Percentiles rank a stretch among this genome's conserved stretches.
Evolutionary conservation across 2,113 vertebrate genomes (phyloP).

Genomic region (Calidris pugnax): DNA sequence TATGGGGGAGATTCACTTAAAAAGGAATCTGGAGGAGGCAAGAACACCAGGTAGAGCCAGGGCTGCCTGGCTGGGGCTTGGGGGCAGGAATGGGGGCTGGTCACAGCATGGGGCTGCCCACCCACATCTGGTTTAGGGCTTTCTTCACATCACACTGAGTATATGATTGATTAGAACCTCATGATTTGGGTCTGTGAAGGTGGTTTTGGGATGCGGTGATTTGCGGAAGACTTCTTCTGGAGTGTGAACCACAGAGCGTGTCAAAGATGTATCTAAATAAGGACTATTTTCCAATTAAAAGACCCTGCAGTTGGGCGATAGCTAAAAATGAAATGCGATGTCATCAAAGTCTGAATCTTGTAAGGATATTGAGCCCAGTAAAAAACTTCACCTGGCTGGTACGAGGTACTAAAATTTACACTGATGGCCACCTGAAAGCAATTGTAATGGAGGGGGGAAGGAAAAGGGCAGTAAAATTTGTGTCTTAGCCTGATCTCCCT

Average conservation of each 20-base stretch:
- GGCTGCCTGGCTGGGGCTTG: neutral
- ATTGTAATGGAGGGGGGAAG: neutral
- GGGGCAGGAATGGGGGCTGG: neutral
- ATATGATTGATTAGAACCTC: neutral
- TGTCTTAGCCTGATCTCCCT: neutral
- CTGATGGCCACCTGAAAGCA: neutral
- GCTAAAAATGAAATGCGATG: neutral
- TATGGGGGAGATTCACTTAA: neutral
- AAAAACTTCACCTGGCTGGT: neutral
- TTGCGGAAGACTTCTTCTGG: neutral
- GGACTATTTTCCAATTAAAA: neutral
- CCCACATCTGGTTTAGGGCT: neutral
- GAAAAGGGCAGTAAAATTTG: neutral
- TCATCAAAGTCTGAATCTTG: neutral
- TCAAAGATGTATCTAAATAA: neutral
- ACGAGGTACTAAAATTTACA: neutral
- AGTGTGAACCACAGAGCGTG: neutral
- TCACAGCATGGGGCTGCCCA: neutral
- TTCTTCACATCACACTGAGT: neutral
- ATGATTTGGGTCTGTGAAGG: fast-evolving
- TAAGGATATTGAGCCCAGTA: neutral
- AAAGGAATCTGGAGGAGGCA: neutral
- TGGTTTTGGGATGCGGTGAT: neutral
- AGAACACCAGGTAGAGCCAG: fast-evolving
- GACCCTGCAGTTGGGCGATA: neutral